A percentile compares a stretch with the other conserved stretches of the same genome.
phyloP scores from a whole-genome alignment of 2,888 invertebrate genomes.

The Lasioglossum calceatum region DNA sequence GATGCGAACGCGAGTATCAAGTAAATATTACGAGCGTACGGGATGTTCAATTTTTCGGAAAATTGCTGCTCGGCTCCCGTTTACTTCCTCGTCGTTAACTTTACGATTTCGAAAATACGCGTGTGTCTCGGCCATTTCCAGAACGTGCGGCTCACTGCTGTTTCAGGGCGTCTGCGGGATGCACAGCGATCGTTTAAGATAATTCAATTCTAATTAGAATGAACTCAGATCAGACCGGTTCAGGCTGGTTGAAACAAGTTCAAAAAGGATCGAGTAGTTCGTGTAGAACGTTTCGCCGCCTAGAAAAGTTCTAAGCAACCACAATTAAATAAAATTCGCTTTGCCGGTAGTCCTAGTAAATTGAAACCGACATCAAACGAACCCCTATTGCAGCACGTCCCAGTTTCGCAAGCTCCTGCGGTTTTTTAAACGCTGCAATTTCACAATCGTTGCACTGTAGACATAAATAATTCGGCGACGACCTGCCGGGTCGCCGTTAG shows the following conservation, averaged over 20 bases:
- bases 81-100: background rate
- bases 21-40: background rate
- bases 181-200: background rate
- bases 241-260: no score
- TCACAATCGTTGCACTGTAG: background rate
- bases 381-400: background rate
- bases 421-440: background rate
- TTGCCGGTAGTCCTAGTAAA: background rate
- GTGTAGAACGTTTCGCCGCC: background rate
- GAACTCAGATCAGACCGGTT: no score
- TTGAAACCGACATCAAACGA: background rate
- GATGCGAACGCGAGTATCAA: constrained; percentile 9
- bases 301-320: no score
- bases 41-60: background rate
- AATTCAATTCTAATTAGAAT: background rate
- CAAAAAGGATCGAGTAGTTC: no score
- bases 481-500: background rate
- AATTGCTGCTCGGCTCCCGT: background rate
- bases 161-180: background rate
- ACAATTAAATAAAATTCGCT: background rate
- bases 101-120: background rate
- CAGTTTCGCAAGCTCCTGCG: background rate
- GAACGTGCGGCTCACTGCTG: background rate
- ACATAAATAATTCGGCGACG: background rate
- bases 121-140: background rate